These are phyloP conservation scores for Argyresthia albistria DNA, from an alignment of 2,888 invertebrate genomes.

Conservation along the genomic window DNA sequence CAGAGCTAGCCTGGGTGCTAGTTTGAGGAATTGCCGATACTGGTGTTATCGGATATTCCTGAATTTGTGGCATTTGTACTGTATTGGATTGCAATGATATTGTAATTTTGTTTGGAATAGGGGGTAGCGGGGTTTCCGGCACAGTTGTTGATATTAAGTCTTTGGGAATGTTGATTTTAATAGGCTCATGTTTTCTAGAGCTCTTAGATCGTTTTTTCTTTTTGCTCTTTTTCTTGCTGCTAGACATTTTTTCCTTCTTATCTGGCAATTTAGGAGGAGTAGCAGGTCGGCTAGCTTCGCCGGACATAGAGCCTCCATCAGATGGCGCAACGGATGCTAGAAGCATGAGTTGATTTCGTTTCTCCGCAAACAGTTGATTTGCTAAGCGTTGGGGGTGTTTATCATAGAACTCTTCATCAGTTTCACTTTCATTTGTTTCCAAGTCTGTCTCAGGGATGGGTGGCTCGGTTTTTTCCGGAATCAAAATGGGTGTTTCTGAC, in stretches of 20 bases:
- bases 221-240: slow-evolving; percentile 80
- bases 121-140: slow-evolving; percentile 24
- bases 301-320: slow-evolving; percentile 69
- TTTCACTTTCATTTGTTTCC: slow-evolving; percentile 88
- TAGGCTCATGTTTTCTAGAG: slow-evolving; percentile 60
- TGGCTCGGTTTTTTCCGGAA: slow-evolving; percentile 69
- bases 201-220: slow-evolving; percentile 70
- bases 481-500: slow-evolving; percentile 56
- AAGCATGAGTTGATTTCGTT: slow-evolving; percentile 78
- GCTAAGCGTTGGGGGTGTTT: slow-evolving; percentile 82
- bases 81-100: slow-evolving; percentile 65
- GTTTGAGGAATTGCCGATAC: slow-evolving; percentile 15
- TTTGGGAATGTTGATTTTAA: slow-evolving; percentile 75
- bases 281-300: slow-evolving; percentile 75
- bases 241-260: slow-evolving; percentile 59
- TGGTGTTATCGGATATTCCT: slow-evolving; percentile 8
- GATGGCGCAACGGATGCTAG: slow-evolving; percentile 75
- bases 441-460: slow-evolving; percentile 86
- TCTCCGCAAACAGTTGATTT: slow-evolving; percentile 81
- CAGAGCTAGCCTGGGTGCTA: slow-evolving; percentile 24
- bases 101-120: slow-evolving; percentile 58
- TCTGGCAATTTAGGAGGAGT: slow-evolving; percentile 69
- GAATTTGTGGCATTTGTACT: slow-evolving; percentile 59
- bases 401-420: slow-evolving; percentile 92
- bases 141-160: slow-evolving; percentile 47